Evolutionary conservation across 1,140 invertebrate species (phyloP), one percentile per base, ranked within the genome.

Genomic region (Drosophila neocordata): DNA sequence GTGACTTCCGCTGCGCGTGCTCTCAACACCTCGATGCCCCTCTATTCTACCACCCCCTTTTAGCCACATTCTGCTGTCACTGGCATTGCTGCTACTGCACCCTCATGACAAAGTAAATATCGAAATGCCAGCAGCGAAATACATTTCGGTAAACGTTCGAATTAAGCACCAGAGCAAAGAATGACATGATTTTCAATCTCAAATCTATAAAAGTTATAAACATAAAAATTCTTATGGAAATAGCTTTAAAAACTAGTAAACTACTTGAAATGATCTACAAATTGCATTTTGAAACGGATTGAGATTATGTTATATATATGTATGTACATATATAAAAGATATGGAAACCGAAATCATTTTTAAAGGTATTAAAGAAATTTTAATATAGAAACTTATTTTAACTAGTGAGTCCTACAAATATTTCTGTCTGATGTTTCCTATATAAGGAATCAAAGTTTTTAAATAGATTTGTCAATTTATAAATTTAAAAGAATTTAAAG

Each of bases 1-100:
- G 83, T 88, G 83, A 88, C 76, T 88, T 88, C 83, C 83, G 83
- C 62, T 68, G 76, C 76, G 83, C 83, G 83, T 88, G 83, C 79
- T 73, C 48, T 77, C 76, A 82, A 88, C 83, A 88, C 83, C 83
- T 88, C 73, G 70, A 41, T 20, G 34, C 37, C 48, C 57, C 11
- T 0, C 12, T 34, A 34, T 18, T 37, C 37, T 15, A 8, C 2
- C 2, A n/a, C 69, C 52, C 44, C 20, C 13, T 38, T 51, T 6
- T 22, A 38, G 9, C 20, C 18, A 58, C 15, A 55, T n/a, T 1
- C 55, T 13, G 13, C 13, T 13, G n/a, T n/a, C n/a, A 1, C 31
- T 56, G 41, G 15, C 13, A 13, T 48, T 56, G 63, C 52, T 51
- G 12, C 55, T 57, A 9, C 9, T 37, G 55, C 20, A n/a, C 37